Evolutionary conservation across 2,888 invertebrate genomes (phyloP).

Genomic region (Ophion ventricosus): DNA sequence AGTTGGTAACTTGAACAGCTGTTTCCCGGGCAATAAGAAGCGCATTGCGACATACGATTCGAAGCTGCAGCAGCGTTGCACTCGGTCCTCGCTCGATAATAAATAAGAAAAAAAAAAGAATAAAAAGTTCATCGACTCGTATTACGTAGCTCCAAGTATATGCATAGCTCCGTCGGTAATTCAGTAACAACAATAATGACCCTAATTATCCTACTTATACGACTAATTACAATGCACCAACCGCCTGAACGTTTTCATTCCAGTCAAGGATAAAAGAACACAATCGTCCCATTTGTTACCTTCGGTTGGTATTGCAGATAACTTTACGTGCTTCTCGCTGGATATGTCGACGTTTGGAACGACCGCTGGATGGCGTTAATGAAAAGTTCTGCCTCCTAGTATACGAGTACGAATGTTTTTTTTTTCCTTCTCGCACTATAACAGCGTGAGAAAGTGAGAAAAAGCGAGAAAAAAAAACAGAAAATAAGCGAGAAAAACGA

Average conservation of each 20-base stretch:
- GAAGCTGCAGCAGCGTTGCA: neutral
- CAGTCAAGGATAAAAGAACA: neutral
- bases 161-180: neutral
- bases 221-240: no score
- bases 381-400: neutral
- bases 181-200: neutral
- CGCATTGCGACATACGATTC: slow-evolving; percentile 1
- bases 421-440: neutral
- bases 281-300: neutral
- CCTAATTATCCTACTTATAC: no score
- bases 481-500: no score
- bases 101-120: neutral
- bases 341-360: neutral
- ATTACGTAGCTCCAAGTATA: neutral
- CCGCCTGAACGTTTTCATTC: neutral
- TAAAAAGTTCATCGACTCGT: slow-evolving; percentile 1
- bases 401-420: slow-evolving; percentile 15
- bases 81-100: neutral
- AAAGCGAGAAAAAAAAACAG: no score
- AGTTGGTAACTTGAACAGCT: slow-evolving; percentile 8
- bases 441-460: no score
- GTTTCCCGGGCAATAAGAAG: slow-evolving; percentile 5
- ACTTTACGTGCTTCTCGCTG: no score
- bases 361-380: neutral
- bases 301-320: neutral